These are phyloP conservation scores for Tympanoctomys barrerae DNA, from an alignment of 2,797 vertebrate species.

Conservation along the genomic window DNA sequence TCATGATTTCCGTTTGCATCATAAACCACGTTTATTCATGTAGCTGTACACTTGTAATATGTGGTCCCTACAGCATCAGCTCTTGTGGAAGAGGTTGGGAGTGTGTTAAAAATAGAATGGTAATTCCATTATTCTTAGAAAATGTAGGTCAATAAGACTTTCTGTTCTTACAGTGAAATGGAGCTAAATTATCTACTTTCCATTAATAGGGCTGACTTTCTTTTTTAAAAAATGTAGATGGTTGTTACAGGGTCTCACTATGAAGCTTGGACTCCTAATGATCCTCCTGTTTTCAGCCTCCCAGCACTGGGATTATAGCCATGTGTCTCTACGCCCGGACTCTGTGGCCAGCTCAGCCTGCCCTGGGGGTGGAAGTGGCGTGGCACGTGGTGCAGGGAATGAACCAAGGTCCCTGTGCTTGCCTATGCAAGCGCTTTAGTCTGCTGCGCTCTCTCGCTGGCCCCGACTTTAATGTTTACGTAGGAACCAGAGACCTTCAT, in stretches of 20 bases:
- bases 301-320: too few species aligned
- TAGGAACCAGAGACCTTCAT: not conserved
- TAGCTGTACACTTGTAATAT: not conserved
- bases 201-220: not conserved
- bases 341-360: too few species aligned
- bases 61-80: not conserved
- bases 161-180: not conserved
- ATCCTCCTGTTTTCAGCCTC: too few species aligned
- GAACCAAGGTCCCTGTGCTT: too few species aligned
- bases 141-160: not conserved
- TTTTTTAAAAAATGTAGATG: too few species aligned
- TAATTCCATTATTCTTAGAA: conserved; percentile 16
- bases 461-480: not conserved
- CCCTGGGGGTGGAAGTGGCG: too few species aligned
- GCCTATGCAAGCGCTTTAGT: too few species aligned
- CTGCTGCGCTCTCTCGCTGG: too few species aligned
- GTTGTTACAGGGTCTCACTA: too few species aligned
- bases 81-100: not conserved
- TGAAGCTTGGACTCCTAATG: too few species aligned
- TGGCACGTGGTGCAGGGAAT: too few species aligned
- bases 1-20: not conserved
- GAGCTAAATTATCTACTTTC: not conserved
- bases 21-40: not conserved
- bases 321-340: too few species aligned
- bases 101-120: not conserved